A percentile compares a stretch with the other conserved stretches of the same genome.
Conservation (phyloP, 1,140 invertebrate species). For the Pogonomyrmex barbatus region DNA sequence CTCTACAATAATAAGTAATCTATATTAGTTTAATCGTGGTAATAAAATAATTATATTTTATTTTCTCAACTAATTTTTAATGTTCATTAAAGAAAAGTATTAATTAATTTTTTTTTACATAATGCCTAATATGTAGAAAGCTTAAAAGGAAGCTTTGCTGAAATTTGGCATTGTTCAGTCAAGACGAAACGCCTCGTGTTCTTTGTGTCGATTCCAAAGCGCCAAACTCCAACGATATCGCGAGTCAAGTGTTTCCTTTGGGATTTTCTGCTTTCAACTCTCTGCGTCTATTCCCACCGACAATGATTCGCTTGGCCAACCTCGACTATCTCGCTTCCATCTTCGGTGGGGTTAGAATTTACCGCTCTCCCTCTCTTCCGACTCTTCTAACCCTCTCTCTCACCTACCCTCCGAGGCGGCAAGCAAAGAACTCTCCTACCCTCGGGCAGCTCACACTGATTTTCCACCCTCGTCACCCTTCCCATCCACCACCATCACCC, state of each 20-base stretch:
- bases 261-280: constrained; percentile 79
- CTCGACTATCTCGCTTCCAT: constrained; percentile 60
- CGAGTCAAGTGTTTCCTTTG: constrained; percentile 82
- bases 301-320: constrained; percentile 62
- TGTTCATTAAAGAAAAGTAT: neutral
- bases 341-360: constrained; percentile 51
- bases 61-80: neutral
- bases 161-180: constrained; percentile 35
- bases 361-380: constrained; percentile 57
- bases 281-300: constrained; percentile 60
- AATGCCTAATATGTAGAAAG: neutral
- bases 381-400: constrained; percentile 66
- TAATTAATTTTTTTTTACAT: neutral
- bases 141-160: neutral
- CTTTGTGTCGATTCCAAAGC: constrained; percentile 70
- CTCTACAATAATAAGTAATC: neutral
- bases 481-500: constrained; percentile 60
- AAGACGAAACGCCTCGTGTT: constrained; percentile 63
- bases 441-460: constrained; percentile 77
- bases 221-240: constrained; percentile 81
- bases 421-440: constrained; percentile 80
- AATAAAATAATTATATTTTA: neutral
- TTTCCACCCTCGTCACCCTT: constrained; percentile 78
- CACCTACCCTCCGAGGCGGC: constrained; percentile 70
- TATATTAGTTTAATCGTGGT: neutral